phyloP scores from a whole-genome alignment of 2,888 invertebrate genomes.

The Scaptodrosophila latifasciaeformis region DNA sequence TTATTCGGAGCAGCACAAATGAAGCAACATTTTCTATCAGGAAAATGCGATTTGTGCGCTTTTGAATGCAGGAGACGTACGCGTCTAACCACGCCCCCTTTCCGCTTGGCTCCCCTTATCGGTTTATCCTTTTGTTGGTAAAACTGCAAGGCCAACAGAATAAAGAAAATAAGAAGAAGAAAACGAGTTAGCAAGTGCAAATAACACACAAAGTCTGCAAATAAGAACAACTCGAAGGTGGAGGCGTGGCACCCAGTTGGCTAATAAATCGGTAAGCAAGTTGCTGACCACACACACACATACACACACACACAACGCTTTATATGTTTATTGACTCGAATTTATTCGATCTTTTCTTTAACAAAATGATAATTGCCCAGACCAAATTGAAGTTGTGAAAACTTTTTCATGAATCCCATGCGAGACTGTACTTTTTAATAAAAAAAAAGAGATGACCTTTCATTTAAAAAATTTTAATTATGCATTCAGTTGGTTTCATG shows the following conservation, averaged over 20 bases:
- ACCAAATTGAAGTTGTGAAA: too few relatives aligned
- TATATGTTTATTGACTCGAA: constrained; percentile 39
- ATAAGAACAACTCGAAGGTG: too few relatives aligned
- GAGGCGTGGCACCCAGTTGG: background rate
- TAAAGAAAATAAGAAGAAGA: too few relatives aligned
- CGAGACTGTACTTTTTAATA: too few relatives aligned
- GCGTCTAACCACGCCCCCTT: constrained; percentile 19
- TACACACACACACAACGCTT: constrained; percentile 47
- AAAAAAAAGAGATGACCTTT: too few relatives aligned
- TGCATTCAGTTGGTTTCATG: constrained; percentile 17
- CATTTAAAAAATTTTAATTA: constrained; percentile 32
- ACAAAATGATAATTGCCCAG: too few relatives aligned
- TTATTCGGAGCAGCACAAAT: constrained; percentile 58
- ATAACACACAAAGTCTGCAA: too few relatives aligned
- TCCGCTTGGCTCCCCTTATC: background rate
- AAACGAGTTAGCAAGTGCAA: too few relatives aligned
- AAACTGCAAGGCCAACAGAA: constrained; percentile 58
- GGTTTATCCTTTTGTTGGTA: constrained; percentile 49
- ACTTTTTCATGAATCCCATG: too few relatives aligned
- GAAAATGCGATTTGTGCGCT: constrained; percentile 68
- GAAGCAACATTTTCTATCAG: constrained; percentile 65
- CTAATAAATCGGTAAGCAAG: constrained; percentile 1
- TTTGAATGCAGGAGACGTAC: constrained; percentile 60
- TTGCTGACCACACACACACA: constrained; percentile 53
- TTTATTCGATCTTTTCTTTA: too few relatives aligned